phyloP scores from a whole-genome alignment of 2,888 invertebrate species.

The Lasius fuliginosus region DNA sequence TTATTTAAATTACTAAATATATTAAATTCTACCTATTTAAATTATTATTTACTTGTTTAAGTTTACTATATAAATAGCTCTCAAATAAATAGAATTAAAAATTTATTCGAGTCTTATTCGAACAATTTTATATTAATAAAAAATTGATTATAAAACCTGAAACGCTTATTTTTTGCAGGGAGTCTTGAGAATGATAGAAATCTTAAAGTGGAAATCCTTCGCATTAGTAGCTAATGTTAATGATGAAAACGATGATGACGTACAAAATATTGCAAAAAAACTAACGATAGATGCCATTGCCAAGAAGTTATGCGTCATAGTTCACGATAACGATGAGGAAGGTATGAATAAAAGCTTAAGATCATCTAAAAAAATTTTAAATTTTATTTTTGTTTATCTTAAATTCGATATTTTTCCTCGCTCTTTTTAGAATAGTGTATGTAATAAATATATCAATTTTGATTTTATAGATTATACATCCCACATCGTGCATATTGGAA shows the following conservation, averaged over 20 bases:
- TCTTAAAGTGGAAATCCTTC: slow-evolving; percentile 84
- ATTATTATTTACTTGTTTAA: background rate
- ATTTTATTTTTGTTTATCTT: background rate
- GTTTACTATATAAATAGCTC: background rate
- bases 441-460: background rate
- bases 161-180: slow-evolving; percentile 73
- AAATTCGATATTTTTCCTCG: background rate
- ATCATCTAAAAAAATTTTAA: background rate
- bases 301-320: slow-evolving; percentile 80
- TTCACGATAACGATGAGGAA: slow-evolving; percentile 78
- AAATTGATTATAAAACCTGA: background rate
- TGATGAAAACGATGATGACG: slow-evolving; percentile 79
- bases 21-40: background rate
- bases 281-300: slow-evolving; percentile 80
- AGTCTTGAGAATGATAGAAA: slow-evolving; percentile 79
- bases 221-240: slow-evolving; percentile 78
- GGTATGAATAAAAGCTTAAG: slow-evolving; percentile 62
- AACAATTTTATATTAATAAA: background rate
- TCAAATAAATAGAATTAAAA: background rate
- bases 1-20: background rate
- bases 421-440: background rate
- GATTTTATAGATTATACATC: slow-evolving; percentile 76
- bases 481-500: slow-evolving; percentile 82
- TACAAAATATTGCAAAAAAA: slow-evolving; percentile 82
- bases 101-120: background rate